These are phyloP conservation scores for Hydrozoanthus tunicans DNA, from an alignment of 64 coral and sea anemone genomes.

Conservation along the genomic window DNA sequence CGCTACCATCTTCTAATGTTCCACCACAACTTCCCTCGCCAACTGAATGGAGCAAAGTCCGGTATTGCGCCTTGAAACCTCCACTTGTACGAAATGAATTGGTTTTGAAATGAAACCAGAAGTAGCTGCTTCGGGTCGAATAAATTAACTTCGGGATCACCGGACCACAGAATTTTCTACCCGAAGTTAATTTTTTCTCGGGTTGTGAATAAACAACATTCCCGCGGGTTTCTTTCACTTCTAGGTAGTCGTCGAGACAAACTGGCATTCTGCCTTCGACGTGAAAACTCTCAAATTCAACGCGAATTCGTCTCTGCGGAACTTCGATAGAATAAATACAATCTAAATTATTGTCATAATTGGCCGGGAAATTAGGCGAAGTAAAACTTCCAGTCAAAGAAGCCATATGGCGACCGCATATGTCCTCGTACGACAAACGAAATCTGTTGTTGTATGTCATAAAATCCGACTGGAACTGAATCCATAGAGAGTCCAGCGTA, in stretches of 20 bases:
- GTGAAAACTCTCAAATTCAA: constrained; percentile 81
- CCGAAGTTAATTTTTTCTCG: constrained; percentile 22
- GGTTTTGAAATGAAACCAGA: constrained; percentile 84
- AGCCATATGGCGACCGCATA: constrained; percentile 79
- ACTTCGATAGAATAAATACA: constrained; percentile 92
- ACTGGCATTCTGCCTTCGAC: constrained; percentile 67
- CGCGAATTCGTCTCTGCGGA: constrained; percentile 81
- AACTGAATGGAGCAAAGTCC: constrained; percentile 52
- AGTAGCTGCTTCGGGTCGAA: constrained; percentile 72
- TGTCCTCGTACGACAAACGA: constrained; percentile 74
- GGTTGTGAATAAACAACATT: constrained; percentile 60
- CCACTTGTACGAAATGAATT: constrained; percentile 43
- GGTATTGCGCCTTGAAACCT: constrained; percentile 70
- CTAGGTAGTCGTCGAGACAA: constrained; percentile 80
- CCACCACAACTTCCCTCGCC: constrained; percentile 75
- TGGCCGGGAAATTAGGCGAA: constrained; percentile 65
- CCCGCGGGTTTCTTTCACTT: constrained; percentile 74
- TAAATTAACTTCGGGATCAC: constrained; percentile 79
- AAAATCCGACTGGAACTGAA: constrained; percentile 80
- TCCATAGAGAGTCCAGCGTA: constrained; percentile 69
- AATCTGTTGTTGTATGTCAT: constrained; percentile 77
- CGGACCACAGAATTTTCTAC: constrained; percentile 67
- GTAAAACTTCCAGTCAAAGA: constrained; percentile 65
- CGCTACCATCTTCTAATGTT: constrained; percentile 42
- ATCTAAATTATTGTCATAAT: constrained; percentile 70